Evolutionary conservation across 2,888 invertebrate species (phyloP).

Genomic region (Boloria selene): DNA sequence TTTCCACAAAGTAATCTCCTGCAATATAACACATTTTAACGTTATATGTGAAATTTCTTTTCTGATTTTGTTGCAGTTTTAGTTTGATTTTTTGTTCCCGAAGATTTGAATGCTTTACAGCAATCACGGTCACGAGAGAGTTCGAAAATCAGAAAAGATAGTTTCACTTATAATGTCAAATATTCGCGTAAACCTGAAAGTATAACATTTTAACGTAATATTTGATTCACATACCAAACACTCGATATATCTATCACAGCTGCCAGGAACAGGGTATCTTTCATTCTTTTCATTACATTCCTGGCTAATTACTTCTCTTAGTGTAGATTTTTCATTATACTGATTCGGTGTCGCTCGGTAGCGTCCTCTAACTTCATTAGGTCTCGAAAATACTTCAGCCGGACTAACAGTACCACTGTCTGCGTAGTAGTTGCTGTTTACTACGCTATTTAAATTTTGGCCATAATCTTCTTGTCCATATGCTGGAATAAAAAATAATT

Average conservation of each 20-base stretch:
- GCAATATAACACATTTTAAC: neutral
- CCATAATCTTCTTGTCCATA: conserved; percentile 4
- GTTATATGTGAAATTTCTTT: neutral
- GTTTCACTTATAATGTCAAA: no score
- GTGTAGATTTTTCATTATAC: conserved; percentile 44
- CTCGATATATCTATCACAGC: conserved; percentile 89
- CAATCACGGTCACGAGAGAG: no score
- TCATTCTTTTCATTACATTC: conserved; percentile 86
- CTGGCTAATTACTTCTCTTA: conserved; percentile 46
- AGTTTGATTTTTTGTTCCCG: no score
- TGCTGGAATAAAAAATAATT: conserved; percentile 10
- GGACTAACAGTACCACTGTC: conserved; percentile 31
- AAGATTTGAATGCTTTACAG: no score
- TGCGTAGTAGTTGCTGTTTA: conserved; percentile 5
- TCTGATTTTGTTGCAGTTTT: no score
- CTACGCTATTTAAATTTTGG: neutral
- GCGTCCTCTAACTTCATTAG: conserved; percentile 38
- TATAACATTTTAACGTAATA: no score
- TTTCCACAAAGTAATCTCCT: no score
- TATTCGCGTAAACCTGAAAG: no score
- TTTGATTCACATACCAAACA: conserved; percentile 78
- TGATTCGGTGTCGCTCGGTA: conserved; percentile 46
- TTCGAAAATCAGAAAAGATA: no score
- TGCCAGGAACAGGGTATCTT: conserved; percentile 84
- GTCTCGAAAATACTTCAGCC: conserved; percentile 10